Evolutionary conservation across 2,888 invertebrate species (phyloP), one percentile per base, ranked within the genome.

Genomic region (Physocephala rufipes): DNA sequence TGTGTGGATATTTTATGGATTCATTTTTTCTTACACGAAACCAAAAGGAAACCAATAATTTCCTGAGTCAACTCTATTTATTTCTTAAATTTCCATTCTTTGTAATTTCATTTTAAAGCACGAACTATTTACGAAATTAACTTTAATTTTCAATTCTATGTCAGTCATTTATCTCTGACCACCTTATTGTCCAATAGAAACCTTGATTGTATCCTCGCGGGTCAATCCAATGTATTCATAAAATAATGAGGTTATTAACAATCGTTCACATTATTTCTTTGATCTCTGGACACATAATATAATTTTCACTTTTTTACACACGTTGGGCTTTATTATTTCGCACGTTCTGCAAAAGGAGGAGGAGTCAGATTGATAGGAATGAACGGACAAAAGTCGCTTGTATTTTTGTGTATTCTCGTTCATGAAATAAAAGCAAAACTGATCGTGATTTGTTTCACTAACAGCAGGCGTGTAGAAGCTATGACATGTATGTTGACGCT

Each of bases 341-440:
- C 43, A 30, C n/a, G 21, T 45, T 47, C 19, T 5, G 45, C 45
- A 16, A 63, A 63, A 63, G 47, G 21, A 43, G 63, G 63, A 36
- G 63, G 63, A 63, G 63, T 47, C 47, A 21, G 47, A 45, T 4
- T 55, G n/a, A 55, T 3, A 55, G 21, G 15, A 47, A 13, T 28
- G 9, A 28, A 28, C 15, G 28, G 28, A 26, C 58, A 13, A 28
- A 58, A 58, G 9, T 58, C 58, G 28, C 58, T 58, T 58, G 26
- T 58, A 24, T 58, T 21, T 58, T 13, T 2, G 4, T 26, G 15
- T n/a, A 21, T 62, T 43, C 21, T 62, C 45, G 43, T 16, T 62
- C 1, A 16, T 5, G 12, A 36, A 62, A 62, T 21, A 62, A 24
- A 45, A 62, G 24, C n/a, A 36, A 36, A 36, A 62, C 36, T 45